Evolutionary conservation across 2,113 vertebrate species (phyloP).

Genomic region (Takifugu bimaculatus): DNA sequence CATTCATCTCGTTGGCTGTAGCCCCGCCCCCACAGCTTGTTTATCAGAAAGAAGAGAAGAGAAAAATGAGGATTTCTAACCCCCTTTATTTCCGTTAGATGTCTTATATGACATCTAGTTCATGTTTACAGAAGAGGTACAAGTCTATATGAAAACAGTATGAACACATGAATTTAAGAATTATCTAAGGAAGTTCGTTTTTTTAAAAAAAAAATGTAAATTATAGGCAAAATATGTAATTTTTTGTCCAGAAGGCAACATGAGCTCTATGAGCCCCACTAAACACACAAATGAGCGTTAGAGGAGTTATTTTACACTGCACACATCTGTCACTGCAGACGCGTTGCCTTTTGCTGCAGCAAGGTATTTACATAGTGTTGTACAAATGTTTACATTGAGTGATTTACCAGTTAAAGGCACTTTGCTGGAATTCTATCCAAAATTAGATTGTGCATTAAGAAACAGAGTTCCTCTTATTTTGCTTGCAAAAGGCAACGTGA

Average conservation of each 20-base stretch:
- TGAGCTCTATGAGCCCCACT: background rate
- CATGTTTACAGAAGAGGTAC: no score
- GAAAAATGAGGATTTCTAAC: background rate
- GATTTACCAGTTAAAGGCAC: background rate
- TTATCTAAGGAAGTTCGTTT: background rate
- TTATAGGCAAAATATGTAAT: background rate
- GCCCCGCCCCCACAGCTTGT: constrained; percentile 50
- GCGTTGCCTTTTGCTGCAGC: background rate
- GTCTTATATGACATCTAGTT: no score
- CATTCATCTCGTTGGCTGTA: constrained; percentile 3
- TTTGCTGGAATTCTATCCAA: background rate
- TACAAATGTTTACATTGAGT: constrained; percentile 21
- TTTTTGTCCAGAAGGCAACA: background rate
- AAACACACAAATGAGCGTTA: background rate
- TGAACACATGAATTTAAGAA: background rate
- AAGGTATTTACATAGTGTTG: constrained; percentile 6
- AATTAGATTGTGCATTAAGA: background rate
- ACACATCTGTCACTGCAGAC: background rate
- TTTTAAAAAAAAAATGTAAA: background rate
- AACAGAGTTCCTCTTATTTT: background rate
- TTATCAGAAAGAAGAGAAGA: constrained; percentile 48
- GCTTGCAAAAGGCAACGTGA: background rate
- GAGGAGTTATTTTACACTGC: background rate
- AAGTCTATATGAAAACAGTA: background rate
- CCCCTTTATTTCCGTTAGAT: background rate